phyloP scores from a whole-genome alignment of 1,140 invertebrate genomes.

The Laupala kohalensis region DNA sequence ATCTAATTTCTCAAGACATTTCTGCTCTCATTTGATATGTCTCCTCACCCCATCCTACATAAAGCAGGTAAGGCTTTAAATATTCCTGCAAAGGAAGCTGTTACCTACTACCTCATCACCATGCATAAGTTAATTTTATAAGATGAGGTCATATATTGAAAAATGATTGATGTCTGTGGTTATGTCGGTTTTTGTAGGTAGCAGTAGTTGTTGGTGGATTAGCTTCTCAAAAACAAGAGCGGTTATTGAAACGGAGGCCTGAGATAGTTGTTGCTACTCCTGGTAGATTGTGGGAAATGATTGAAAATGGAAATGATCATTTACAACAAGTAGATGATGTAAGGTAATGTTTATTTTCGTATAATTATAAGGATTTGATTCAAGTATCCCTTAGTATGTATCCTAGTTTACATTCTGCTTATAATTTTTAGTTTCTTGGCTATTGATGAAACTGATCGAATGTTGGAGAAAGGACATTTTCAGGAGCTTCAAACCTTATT shows the following conservation, averaged over 20 bases:
- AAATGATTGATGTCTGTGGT: too few species aligned
- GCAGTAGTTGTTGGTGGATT: conserved; percentile 81
- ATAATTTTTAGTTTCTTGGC: conserved; percentile 77
- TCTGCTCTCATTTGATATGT: too few species aligned
- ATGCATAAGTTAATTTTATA: too few species aligned
- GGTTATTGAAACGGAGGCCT: conserved; percentile 66
- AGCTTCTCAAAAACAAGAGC: conserved; percentile 78
- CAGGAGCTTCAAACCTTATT: conserved; percentile 76
- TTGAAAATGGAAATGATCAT: conserved; percentile 63
- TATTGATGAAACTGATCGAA: conserved; percentile 97
- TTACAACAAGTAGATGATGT: conserved; percentile 53
- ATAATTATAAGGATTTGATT: too few species aligned
- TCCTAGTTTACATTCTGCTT: too few species aligned
- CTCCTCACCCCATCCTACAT: too few species aligned
- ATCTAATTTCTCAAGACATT: too few species aligned
- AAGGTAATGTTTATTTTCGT: conserved; percentile 36
- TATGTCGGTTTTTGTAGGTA: conserved; percentile 34
- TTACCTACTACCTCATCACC: too few species aligned
- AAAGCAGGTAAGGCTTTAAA: too few species aligned
- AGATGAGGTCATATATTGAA: too few species aligned
- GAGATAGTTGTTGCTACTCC: conserved; percentile 94
- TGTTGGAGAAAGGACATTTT: conserved; percentile 95
- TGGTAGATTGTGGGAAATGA: conserved; percentile 87
- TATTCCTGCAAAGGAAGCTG: too few species aligned
- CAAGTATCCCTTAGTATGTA: too few species aligned